phyloP scores from a whole-genome alignment of 2,113 vertebrate genomes.

The Pseudopodoces humilis region DNA sequence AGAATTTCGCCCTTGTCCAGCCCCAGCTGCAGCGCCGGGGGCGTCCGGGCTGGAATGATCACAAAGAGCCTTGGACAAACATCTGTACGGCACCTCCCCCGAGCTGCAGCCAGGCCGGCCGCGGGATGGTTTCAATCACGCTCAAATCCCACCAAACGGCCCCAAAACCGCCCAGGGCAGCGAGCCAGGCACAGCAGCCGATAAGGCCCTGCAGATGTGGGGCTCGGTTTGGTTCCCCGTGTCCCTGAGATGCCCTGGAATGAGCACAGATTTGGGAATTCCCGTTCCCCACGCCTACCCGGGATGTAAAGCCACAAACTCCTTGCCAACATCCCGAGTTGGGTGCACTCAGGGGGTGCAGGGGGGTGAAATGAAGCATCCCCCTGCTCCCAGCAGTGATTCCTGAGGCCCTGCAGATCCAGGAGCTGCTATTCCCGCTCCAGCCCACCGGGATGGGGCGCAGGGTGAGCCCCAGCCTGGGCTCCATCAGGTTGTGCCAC shows the following conservation, averaged over 20 bases:
- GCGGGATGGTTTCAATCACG: conserved; percentile 15
- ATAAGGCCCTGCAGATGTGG: neutral
- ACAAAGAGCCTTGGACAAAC: neutral
- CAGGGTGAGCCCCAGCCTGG: neutral
- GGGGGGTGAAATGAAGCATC: neutral
- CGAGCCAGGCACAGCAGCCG: neutral
- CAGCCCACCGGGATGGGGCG: accelerated
- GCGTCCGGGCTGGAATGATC: neutral
- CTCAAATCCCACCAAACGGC: neutral
- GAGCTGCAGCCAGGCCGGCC: conserved; percentile 10
- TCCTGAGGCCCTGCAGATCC: neutral
- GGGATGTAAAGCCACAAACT: neutral
- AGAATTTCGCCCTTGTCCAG: neutral
- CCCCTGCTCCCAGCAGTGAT: neutral
- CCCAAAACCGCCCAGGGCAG: neutral
- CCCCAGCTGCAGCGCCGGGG: neutral
- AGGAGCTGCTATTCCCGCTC: neutral
- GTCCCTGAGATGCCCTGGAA: accelerated
- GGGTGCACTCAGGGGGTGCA: neutral
- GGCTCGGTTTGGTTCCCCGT: neutral
- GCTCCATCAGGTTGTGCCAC: neutral
- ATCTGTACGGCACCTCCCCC: conserved; percentile 39
- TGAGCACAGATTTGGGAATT: neutral
- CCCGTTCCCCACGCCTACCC: neutral
- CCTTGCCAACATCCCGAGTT: accelerated